Percentiles rank a stretch among this genome's conserved stretches.
phyloP scores from a whole-genome alignment of 2,113 vertebrate species.

The Sterna hirundo region DNA sequence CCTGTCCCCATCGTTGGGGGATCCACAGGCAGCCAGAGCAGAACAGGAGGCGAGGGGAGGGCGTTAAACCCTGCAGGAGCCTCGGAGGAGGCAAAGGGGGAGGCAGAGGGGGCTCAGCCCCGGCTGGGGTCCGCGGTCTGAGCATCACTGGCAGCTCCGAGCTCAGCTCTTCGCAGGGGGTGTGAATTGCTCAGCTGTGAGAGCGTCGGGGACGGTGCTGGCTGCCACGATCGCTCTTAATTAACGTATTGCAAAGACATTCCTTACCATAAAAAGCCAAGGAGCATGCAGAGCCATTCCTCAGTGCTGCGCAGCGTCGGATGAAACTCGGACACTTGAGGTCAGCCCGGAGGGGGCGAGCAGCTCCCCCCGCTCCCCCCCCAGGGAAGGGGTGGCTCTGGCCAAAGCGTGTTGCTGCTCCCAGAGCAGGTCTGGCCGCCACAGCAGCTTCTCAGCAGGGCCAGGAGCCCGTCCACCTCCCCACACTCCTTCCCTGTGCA shows the following conservation, averaged over 20 bases:
- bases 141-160: background rate
- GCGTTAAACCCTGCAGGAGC: background rate
- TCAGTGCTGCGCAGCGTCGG: rapidly evolving
- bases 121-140: rapidly evolving
- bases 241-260: constrained; percentile 1
- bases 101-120: background rate
- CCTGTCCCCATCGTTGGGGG: rapidly evolving
- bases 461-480: background rate
- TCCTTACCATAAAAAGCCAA: constrained; percentile 65
- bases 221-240: background rate
- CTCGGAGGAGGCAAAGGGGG: background rate
- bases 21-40: background rate
- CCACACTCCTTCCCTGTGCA: rapidly evolving
- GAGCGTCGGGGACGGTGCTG: background rate
- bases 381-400: background rate
- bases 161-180: background rate
- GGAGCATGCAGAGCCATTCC: background rate
- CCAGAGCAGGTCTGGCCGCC: background rate
- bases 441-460: rapidly evolving
- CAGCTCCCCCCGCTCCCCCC: rapidly evolving
- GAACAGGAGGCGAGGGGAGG: rapidly evolving
- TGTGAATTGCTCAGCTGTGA: background rate
- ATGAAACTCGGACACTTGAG: rapidly evolving
- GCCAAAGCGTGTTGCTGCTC: rapidly evolving
- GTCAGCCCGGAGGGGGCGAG: background rate